Percentiles rank a stretch among this genome's conserved stretches.
phyloP scores from a whole-genome alignment of 2,113 vertebrate species.

The Mesembrinibis cayennensis region DNA sequence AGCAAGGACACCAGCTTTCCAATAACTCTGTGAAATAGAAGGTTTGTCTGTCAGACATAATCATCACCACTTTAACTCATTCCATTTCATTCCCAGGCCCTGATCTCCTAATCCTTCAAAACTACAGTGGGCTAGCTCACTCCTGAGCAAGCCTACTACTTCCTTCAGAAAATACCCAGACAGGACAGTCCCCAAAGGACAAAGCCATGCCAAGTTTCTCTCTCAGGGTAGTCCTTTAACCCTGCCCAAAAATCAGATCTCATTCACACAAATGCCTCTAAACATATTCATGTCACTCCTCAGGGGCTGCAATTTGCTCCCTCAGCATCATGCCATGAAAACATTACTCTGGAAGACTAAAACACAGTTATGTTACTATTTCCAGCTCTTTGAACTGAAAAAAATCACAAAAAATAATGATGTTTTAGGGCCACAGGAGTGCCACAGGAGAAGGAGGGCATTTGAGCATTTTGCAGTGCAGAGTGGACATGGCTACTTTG shows the following conservation, averaged over 20 bases:
- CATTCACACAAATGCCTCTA: neutral
- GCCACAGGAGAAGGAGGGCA: neutral
- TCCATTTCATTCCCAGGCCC: neutral
- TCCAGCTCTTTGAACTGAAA: neutral
- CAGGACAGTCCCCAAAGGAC: neutral
- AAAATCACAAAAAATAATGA: neutral
- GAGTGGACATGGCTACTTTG: neutral
- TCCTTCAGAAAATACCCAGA: neutral
- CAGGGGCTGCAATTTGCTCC: neutral
- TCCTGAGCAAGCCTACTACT: neutral
- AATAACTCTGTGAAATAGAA: neutral
- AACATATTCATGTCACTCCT: neutral
- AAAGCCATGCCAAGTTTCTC: neutral
- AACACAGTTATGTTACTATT: neutral
- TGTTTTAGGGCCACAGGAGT: neutral
- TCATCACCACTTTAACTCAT: neutral
- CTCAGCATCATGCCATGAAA: neutral
- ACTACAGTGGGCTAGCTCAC: neutral
- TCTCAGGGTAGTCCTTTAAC: neutral
- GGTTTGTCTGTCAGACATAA: neutral
- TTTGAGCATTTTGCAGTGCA: neutral
- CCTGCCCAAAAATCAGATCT: neutral
- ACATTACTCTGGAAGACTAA: neutral
- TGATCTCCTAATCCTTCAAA: neutral
- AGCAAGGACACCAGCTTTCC: neutral